Evolutionary conservation across 1,140 invertebrate genomes (phyloP).

Genomic region (Drosophila kikkawai): DNA sequence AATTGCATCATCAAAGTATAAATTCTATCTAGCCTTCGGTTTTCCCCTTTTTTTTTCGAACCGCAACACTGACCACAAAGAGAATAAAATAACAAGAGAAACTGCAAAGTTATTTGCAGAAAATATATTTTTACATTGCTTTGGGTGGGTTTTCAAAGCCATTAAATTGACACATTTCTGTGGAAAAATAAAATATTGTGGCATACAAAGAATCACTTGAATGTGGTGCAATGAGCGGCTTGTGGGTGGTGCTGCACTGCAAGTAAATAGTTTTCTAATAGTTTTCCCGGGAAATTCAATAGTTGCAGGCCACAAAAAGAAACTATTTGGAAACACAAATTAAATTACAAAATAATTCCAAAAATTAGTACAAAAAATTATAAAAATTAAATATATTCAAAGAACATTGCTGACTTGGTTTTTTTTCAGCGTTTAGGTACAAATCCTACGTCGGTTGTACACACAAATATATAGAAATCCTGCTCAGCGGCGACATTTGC

Average conservation of each 20-base stretch:
- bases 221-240: conserved; percentile 8
- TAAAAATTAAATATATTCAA: not conserved
- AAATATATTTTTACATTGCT: conserved; percentile 21
- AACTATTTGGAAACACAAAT: no score
- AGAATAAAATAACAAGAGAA: conserved; percentile 21
- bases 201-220: conserved; percentile 19
- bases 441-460: not conserved
- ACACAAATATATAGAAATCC: conserved; percentile 18
- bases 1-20: conserved; percentile 45
- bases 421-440: conserved; percentile 15
- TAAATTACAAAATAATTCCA: not conserved
- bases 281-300: not conserved
- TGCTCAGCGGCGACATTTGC: conserved; percentile 29
- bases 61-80: conserved; percentile 54
- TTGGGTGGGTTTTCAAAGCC: conserved; percentile 15
- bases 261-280: conserved; percentile 2
- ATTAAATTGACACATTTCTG: conserved; percentile 59
- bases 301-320: not conserved
- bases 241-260: conserved; percentile 5
- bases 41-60: conserved; percentile 11
- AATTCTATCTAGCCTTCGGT: conserved; percentile 10
- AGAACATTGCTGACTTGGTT: not conserved
- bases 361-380: not conserved
- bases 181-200: conserved; percentile 41
- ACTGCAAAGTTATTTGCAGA: conserved; percentile 23